Base-by-base conservation (phyloP, 1,140 invertebrate species). In the Gonatopus flavifemur region DNA sequence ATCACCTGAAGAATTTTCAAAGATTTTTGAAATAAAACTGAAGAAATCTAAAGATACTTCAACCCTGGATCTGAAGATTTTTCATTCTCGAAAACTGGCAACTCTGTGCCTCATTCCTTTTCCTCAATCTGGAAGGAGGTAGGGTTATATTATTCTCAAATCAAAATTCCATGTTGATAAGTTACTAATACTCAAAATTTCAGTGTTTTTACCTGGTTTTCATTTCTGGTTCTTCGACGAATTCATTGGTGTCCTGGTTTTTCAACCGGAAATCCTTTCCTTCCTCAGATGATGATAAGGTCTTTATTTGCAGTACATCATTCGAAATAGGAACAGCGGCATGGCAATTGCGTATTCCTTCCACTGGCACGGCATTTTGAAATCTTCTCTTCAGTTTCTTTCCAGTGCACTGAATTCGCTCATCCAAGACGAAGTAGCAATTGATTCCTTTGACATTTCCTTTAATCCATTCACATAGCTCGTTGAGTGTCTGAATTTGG, bases 381-480 rank as follows among this genome's bases (percentile, higher is more conserved):
- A 38, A 52, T 49, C 35, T 53, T 25, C n/a, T 39, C 33, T 46
- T 46, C 21, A 32, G 40, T 20, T 51, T 43, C 37, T 37, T 51
- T 47, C 40, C 33, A 38, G 16, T 40, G 19, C 20, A 7, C 28
- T 45, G 21, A 35, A 45, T 40, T 8, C 50, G 22, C 2, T 49
- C 38, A 36, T 47, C 38, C 7, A 20, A 25, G 36, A n/a, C 32
- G 25, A 52, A 52, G 41, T 43, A 7, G 9, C 38, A 39, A 30
- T 37, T 37, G 21, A 55, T 55, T 38, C 47, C 43, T 16, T 36
- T 24, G 36, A 52, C 39, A 47, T 56, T 45, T 16, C 47, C 21
- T 36, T 35, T 33, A 10, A 50, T 36, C 50, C 49, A 59, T n/a
- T 33, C 1, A 32, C 12, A 60, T 15, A 60, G 5, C 16, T 57